Evolutionary conservation across 1,140 invertebrate species (phyloP).

Genomic region (Drosophila tsacasi): DNA sequence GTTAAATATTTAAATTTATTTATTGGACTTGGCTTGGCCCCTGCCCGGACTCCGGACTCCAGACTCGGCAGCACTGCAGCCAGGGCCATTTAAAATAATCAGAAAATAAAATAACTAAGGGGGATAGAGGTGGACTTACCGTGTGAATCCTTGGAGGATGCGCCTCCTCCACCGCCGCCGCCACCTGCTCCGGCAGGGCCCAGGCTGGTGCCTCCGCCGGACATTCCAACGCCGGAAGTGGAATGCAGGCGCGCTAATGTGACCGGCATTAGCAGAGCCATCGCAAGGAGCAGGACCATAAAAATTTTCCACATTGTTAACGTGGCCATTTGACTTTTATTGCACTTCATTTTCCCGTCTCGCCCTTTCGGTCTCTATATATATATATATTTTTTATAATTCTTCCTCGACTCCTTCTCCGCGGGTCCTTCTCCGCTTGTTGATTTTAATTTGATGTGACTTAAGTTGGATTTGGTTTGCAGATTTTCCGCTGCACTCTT

Average conservation of each 20-base stretch:
- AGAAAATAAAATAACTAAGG: constrained; percentile 46
- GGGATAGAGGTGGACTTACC: constrained; percentile 68
- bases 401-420: constrained; percentile 38
- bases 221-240: constrained; percentile 58
- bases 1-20: constrained; percentile 84
- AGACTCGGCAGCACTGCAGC: background rate
- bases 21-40: constrained; percentile 55
- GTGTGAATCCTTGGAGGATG: constrained; percentile 75
- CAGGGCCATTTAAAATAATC: constrained; percentile 74
- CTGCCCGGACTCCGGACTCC: background rate
- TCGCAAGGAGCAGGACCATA: constrained; percentile 70
- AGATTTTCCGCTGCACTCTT: constrained; percentile 70
- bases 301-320: constrained; percentile 85
- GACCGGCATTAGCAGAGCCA: constrained; percentile 74
- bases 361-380: constrained; percentile 26
- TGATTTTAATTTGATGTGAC: constrained; percentile 84
- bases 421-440: constrained; percentile 61
- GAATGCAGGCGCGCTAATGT: constrained; percentile 83
- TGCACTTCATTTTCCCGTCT: constrained; percentile 75
- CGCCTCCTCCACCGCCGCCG: constrained; percentile 38
- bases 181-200: constrained; percentile 45
- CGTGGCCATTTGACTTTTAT: constrained; percentile 84
- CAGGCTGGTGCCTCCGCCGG: constrained; percentile 40
- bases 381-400: constrained; percentile 49
- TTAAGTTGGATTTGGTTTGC: constrained; percentile 83